Conservation (phyloP, 1,140 invertebrate species). For the Drosophila teissieri region DNA sequence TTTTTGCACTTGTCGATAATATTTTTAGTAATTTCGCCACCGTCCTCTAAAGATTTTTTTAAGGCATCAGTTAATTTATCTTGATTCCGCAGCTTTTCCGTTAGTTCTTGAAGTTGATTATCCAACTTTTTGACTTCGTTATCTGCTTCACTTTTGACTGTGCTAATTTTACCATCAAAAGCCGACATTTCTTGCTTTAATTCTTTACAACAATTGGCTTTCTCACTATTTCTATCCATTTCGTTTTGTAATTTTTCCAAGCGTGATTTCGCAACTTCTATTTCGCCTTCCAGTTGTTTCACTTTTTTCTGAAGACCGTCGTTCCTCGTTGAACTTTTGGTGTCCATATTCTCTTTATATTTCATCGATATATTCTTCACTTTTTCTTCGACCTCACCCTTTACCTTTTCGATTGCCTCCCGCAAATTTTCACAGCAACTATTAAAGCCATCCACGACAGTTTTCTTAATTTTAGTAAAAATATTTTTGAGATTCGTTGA, state of each 20-base stretch:
- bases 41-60: not conserved
- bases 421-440: conserved; percentile 34
- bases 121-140: not conserved
- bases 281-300: not conserved
- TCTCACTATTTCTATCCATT: not conserved
- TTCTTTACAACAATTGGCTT: conserved; percentile 22
- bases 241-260: conserved; percentile 26
- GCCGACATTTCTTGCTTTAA: not conserved
- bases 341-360: not conserved
- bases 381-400: conserved; percentile 16
- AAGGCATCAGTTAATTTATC: not conserved
- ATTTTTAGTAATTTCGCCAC: not conserved
- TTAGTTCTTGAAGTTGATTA: conserved; percentile 7
- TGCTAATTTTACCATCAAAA: not conserved
- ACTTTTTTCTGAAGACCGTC: conserved; percentile 1
- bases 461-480: conserved; percentile 12
- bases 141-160: not conserved
- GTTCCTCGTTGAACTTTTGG: not conserved
- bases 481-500: conserved; percentile 39
- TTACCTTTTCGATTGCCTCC: not conserved
- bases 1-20: conserved; percentile 1
- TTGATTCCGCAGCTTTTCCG: conserved; percentile 14
- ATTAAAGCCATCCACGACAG: not conserved
- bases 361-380: not conserved
- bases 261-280: not conserved